A percentile compares a stretch with the other conserved stretches of the same genome.
Conservation (phyloP, 1,140 invertebrate species). For the Sipha flava region DNA sequence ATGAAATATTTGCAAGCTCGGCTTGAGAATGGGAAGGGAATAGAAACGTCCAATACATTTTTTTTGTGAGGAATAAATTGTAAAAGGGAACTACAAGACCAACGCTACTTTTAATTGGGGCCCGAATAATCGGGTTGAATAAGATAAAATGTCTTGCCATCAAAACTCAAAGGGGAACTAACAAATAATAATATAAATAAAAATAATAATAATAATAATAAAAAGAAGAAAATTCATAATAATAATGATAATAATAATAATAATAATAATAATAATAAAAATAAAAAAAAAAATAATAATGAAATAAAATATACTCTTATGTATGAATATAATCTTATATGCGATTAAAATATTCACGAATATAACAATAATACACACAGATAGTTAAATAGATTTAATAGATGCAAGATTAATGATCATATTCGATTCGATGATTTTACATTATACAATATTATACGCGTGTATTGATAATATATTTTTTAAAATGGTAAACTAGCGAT, state of each 20-base stretch:
- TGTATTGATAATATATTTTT: neutral
- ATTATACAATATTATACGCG: neutral
- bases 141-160: too few relatives aligned
- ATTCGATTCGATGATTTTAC: neutral
- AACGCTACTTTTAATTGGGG: too few relatives aligned
- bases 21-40: too few relatives aligned
- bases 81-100: too few relatives aligned
- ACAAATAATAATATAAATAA: neutral
- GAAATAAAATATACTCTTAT: neutral
- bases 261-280: neutral
- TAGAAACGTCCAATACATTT: too few relatives aligned
- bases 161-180: neutral
- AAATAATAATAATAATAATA: neutral
- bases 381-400: neutral
- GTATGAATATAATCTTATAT: neutral
- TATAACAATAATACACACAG: neutral
- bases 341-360: neutral
- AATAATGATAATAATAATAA: neutral
- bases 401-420: neutral
- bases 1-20: too few relatives aligned
- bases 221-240: too few relatives aligned
- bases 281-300: neutral
- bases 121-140: too few relatives aligned
- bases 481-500: slow-evolving; percentile 86
- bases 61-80: too few relatives aligned